Conservation (phyloP, 2,888 invertebrate species). For the Cantharis nigra region DNA sequence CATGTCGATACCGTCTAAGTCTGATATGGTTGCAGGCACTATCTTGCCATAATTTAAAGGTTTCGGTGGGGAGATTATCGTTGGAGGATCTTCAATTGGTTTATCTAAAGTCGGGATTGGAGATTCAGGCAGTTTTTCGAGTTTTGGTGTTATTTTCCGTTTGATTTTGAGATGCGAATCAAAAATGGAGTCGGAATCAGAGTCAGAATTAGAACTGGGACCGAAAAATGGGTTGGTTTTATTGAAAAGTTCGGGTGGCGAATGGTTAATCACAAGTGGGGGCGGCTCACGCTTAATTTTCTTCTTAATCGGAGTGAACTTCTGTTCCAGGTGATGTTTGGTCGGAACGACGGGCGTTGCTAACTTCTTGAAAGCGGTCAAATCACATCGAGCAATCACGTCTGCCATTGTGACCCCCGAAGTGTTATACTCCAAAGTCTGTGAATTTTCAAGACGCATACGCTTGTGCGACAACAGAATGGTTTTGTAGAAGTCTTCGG, state of each 20-base stretch:
- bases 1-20: constrained; percentile 71
- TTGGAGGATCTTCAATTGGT: background rate
- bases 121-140: background rate
- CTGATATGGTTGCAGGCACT: constrained; percentile 56
- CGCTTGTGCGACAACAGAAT: constrained; percentile 74
- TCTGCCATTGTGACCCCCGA: constrained; percentile 77
- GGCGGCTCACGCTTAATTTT: constrained; percentile 39
- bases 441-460: constrained; percentile 71
- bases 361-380: constrained; percentile 52
- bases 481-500: constrained; percentile 69
- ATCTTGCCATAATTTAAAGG: constrained; percentile 31
- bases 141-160: constrained; percentile 13
- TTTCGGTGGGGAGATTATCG: constrained; percentile 9
- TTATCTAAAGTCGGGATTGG: constrained; percentile 11
- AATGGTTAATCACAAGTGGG: constrained; percentile 5
- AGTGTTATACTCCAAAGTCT: constrained; percentile 77
- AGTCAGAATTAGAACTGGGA: constrained; percentile 50
- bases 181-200: constrained; percentile 46
- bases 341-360: constrained; percentile 32
- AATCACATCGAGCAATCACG: constrained; percentile 60
- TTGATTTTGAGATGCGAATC: constrained; percentile 30
- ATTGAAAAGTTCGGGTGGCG: constrained; percentile 30
- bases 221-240: constrained; percentile 36
- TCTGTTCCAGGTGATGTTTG: constrained; percentile 42
- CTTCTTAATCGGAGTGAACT: constrained; percentile 38